phyloP scores from a whole-genome alignment of 2,888 invertebrate genomes.

The Priocnemis perturbator region DNA sequence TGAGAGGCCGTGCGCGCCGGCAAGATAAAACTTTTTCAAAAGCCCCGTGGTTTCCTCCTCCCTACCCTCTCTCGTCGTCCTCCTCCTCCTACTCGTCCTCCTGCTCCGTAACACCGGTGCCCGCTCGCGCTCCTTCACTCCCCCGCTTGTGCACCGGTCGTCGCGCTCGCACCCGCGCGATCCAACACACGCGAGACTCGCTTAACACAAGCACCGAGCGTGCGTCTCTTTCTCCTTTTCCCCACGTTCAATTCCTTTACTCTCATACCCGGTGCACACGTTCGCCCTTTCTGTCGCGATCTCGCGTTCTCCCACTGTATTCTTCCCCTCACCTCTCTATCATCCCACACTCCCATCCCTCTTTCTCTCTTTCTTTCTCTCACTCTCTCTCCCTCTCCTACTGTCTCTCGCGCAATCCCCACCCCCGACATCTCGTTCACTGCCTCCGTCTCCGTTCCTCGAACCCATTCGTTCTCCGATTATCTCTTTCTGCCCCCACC shows the following conservation, averaged over 20 bases:
- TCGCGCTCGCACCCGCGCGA: constrained; percentile 36
- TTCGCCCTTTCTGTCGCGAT: constrained; percentile 14
- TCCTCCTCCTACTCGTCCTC: constrained; percentile 13
- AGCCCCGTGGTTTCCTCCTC: constrained; percentile 66
- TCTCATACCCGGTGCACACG: constrained; percentile 15
- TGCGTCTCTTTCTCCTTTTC: constrained; percentile 38
- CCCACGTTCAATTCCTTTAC: constrained; percentile 12
- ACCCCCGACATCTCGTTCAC: constrained; percentile 5
- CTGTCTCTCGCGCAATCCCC: constrained; percentile 11
- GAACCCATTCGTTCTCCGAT: not conserved
- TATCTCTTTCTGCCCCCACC: constrained; percentile 1
- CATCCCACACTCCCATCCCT: not conserved
- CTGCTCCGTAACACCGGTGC: constrained; percentile 9
- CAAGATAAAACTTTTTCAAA: constrained; percentile 75
- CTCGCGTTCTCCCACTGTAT: constrained; percentile 30
- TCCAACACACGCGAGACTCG: constrained; percentile 19
- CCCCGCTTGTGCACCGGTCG: constrained; percentile 7
- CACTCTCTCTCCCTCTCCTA: constrained; percentile 12
- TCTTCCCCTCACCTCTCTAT: constrained; percentile 23
- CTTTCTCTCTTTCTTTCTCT: constrained; percentile 24
- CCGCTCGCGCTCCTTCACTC: constrained; percentile 6
- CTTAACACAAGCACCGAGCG: constrained; percentile 29
- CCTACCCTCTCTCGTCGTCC: constrained; percentile 38
- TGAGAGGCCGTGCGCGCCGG: constrained; percentile 70
- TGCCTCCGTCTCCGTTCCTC: constrained; percentile 1